phyloP scores from a whole-genome alignment of 1,140 invertebrate species.

The Ectropis grisescens region DNA sequence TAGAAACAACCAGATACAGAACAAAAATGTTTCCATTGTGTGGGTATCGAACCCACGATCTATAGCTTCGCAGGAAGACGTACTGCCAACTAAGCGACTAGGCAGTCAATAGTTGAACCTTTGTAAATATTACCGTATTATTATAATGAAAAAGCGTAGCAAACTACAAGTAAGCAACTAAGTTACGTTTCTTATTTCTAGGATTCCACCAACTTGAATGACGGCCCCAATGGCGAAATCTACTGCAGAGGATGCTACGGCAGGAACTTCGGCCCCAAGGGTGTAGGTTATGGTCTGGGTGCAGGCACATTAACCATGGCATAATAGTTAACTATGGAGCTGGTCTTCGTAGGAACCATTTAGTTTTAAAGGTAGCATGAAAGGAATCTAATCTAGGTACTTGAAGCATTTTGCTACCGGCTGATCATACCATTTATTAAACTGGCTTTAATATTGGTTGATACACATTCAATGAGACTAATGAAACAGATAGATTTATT shows the following conservation, averaged over 20 bases:
- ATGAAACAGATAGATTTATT: constrained; percentile 31
- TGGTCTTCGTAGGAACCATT: constrained; percentile 48
- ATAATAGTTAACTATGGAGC: constrained; percentile 68
- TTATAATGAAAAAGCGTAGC: no score
- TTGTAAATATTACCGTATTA: no score
- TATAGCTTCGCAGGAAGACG: no score
- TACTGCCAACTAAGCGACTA: no score
- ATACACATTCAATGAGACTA: constrained; percentile 51
- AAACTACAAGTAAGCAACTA: no score
- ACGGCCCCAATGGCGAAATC: constrained; percentile 93
- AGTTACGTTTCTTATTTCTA: constrained; percentile 30
- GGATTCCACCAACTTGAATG: constrained; percentile 87
- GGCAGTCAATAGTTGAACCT: no score
- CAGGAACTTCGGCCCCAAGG: constrained; percentile 93
- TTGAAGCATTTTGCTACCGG: constrained; percentile 29
- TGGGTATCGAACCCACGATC: no score
- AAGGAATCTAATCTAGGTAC: constrained; percentile 49
- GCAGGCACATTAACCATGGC: constrained; percentile 90
- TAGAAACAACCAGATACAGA: no score
- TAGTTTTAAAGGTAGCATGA: constrained; percentile 43
- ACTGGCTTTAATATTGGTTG: constrained; percentile 68
- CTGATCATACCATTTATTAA: constrained; percentile 64
- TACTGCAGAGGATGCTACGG: constrained; percentile 96
- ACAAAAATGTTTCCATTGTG: no score
- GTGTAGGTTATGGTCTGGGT: constrained; percentile 91